Evolutionary conservation across 2,797 vertebrate genomes (phyloP).

Genomic region (Gymnothorax reevesii): DNA sequence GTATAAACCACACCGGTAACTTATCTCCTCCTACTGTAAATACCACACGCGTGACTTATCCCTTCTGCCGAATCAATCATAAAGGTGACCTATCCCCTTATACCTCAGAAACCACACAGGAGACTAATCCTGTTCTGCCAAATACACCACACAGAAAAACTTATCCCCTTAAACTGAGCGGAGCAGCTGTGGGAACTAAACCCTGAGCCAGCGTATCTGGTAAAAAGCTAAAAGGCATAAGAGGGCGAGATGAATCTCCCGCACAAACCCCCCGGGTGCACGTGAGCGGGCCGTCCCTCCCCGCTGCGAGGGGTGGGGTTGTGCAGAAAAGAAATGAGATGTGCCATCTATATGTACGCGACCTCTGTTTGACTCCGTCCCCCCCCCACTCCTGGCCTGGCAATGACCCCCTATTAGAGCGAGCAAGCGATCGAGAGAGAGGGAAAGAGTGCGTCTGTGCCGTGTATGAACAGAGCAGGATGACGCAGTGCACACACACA

Average conservation of each 20-base stretch:
- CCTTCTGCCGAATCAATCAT: background rate
- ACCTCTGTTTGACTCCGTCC: conserved; percentile 75
- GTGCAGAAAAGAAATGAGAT: conserved; percentile 72
- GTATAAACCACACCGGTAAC: background rate
- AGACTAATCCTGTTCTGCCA: background rate
- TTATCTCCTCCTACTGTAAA: background rate
- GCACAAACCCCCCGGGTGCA: conserved; percentile 50
- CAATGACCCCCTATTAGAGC: conserved; percentile 73
- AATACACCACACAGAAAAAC: background rate
- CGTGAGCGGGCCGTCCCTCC: conserved; percentile 54
- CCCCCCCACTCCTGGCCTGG: conserved; percentile 71
- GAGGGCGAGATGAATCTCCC: conserved; percentile 65
- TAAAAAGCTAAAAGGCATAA: conserved; percentile 59
- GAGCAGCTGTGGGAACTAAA: conserved; percentile 56
- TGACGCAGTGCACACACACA: conserved; percentile 68
- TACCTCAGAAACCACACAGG: background rate
- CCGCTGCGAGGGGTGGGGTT: conserved; percentile 50
- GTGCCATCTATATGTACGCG: conserved; percentile 74
- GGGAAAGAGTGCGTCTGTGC: conserved; percentile 46
- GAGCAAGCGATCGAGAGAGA: conserved; percentile 47
- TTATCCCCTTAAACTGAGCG: no score
- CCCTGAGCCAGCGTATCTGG: conserved; percentile 70
- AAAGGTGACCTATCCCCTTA: background rate
- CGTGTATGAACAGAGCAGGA: conserved; percentile 65
- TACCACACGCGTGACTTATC: background rate